Percentiles rank a stretch among this genome's conserved stretches.
phyloP scores from a whole-genome alignment of 2,797 vertebrate species.

The Tiaroga cobitis region DNA sequence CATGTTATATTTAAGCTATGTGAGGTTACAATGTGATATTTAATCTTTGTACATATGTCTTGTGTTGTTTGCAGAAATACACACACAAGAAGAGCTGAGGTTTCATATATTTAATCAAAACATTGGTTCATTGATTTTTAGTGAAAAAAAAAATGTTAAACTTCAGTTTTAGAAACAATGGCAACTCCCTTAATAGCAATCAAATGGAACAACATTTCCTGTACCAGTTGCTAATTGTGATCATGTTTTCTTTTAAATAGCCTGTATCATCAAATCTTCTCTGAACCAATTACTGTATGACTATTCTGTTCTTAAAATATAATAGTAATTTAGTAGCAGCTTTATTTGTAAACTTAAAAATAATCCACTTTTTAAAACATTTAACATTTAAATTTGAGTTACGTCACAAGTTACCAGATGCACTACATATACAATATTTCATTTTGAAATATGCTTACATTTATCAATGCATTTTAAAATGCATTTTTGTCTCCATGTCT shows the following conservation, averaged over 20 bases:
- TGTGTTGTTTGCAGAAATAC: neutral
- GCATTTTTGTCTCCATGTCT: neutral
- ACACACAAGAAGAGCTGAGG: neutral
- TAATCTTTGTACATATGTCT: too few species aligned
- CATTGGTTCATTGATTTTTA: neutral
- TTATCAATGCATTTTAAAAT: neutral
- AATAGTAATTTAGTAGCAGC: neutral
- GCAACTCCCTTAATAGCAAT: neutral
- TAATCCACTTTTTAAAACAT: neutral
- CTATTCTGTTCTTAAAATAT: neutral
- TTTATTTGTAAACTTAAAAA: neutral
- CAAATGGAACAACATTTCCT: neutral
- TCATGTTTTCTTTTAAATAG: neutral
- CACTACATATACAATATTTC: neutral
- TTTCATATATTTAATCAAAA: neutral
- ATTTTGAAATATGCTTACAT: neutral
- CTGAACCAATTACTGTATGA: neutral
- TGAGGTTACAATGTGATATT: too few species aligned
- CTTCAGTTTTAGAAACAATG: neutral
- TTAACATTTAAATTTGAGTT: neutral
- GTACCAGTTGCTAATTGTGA: neutral
- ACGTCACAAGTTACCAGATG: neutral
- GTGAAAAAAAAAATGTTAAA: neutral
- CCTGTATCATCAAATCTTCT: neutral
- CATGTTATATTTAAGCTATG: too few species aligned